Conservation (phyloP, 2,797 vertebrate species). For the Glossophaga mutica region DNA sequence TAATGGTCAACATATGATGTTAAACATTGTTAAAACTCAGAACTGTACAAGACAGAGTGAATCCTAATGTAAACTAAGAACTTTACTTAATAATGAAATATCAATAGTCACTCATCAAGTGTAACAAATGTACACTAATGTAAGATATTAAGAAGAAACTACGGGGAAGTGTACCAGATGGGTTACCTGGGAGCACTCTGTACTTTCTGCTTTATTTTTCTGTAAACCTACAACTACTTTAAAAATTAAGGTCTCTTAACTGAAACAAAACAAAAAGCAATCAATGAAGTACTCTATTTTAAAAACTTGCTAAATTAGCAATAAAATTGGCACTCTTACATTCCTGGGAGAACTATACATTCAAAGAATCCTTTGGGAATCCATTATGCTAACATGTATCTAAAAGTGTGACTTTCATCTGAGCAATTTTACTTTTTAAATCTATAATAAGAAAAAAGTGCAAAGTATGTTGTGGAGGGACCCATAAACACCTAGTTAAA, state of each 20-base stretch:
- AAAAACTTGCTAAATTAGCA: not conserved
- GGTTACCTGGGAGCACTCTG: not conserved
- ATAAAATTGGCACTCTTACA: not conserved
- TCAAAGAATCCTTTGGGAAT: not conserved
- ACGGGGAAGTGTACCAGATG: not conserved
- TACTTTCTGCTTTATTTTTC: not conserved
- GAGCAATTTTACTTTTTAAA: conserved; percentile 8
- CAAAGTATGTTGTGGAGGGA: not conserved
- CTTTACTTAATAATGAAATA: not conserved
- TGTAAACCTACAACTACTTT: not conserved
- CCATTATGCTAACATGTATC: not conserved
- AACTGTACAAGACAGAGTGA: not conserved
- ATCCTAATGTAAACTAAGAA: not conserved
- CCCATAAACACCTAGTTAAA: not conserved
- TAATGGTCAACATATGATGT: not conserved
- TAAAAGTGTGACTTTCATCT: not conserved
- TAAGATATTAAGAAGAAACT: not conserved
- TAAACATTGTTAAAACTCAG: not conserved
- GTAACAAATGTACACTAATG: not conserved
- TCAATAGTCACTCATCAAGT: not conserved
- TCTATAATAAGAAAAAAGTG: not conserved
- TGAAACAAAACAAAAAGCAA: conserved; percentile 20
- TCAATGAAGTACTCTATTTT: not conserved
- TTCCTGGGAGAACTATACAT: not conserved
- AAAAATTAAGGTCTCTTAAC: not conserved